These are phyloP conservation scores for Erpornis zantholeuca DNA, from an alignment of 2,113 vertebrate species.

Conservation along the genomic window DNA sequence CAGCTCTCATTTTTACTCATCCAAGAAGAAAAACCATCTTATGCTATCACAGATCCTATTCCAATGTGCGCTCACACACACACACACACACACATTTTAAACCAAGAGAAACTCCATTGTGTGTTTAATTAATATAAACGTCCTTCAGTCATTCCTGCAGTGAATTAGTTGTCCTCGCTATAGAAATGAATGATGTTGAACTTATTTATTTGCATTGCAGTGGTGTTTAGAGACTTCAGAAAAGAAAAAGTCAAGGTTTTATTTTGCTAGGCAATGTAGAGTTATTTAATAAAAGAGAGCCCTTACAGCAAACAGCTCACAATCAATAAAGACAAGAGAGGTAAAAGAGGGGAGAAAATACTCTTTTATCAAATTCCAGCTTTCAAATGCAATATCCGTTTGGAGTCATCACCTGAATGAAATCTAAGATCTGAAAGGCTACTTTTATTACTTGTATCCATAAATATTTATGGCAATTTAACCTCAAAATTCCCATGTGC, in stretches of 20 bases:
- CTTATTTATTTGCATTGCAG: neutral
- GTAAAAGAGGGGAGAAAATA: slow-evolving; percentile 24
- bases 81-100: neutral
- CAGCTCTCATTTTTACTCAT: neutral
- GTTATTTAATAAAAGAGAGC: slow-evolving; percentile 1
- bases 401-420: slow-evolving; percentile 20
- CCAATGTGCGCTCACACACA: neutral
- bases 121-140: neutral
- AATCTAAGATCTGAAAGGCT: slow-evolving; percentile 19
- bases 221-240: neutral
- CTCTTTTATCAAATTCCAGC: neutral
- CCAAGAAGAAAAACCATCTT: neutral
- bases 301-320: neutral
- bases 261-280: neutral
- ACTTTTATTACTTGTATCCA: slow-evolving; percentile 26
- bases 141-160: neutral
- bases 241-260: neutral
- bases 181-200: neutral
- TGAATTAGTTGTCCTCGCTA: neutral
- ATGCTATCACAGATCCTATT: neutral
- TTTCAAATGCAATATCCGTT: slow-evolving; percentile 43
- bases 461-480: slow-evolving; percentile 51
- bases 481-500: slow-evolving; percentile 1
- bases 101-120: neutral
- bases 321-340: slow-evolving; percentile 30